Percentiles rank a stretch among this genome's conserved stretches.
Conservation (phyloP, 2,797 vertebrate species). For the Falco concolor region DNA sequence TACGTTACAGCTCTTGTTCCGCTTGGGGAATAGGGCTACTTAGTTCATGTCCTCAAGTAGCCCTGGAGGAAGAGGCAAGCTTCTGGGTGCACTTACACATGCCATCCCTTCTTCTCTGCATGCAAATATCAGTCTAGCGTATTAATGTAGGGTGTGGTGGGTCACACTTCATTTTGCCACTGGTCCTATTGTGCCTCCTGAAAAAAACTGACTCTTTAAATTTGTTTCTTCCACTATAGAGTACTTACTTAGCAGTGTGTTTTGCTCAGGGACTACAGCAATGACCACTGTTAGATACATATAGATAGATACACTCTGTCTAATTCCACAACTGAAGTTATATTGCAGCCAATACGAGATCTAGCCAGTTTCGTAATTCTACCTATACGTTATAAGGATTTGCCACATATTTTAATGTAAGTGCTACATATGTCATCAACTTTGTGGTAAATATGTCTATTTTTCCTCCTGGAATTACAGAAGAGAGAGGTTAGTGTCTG, state of each 20-base stretch:
- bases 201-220: not conserved
- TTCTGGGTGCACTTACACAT: not conserved
- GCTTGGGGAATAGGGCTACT: not conserved
- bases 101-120: not conserved
- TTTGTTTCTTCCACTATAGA: not conserved
- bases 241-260: not conserved
- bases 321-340: constrained; percentile 47
- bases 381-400: constrained; percentile 40
- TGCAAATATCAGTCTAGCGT: not conserved
- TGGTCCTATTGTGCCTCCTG: not conserved
- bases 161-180: not conserved
- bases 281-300: not conserved
- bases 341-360: constrained; percentile 39
- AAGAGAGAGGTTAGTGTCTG: constrained; percentile 44
- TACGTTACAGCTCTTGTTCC: not conserved
- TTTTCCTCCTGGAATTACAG: constrained; percentile 62
- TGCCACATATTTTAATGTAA: constrained; percentile 66
- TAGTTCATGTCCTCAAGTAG: not conserved
- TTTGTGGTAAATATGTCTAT: constrained; percentile 69
- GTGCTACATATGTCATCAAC: constrained; percentile 64
- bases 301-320: not conserved
- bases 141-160: not conserved
- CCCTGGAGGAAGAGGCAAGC: not conserved
- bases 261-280: not conserved
- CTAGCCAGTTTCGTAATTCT: constrained; percentile 43